Conservation (phyloP, 2,888 invertebrate genomes). For the Punctoribates punctum region DNA sequence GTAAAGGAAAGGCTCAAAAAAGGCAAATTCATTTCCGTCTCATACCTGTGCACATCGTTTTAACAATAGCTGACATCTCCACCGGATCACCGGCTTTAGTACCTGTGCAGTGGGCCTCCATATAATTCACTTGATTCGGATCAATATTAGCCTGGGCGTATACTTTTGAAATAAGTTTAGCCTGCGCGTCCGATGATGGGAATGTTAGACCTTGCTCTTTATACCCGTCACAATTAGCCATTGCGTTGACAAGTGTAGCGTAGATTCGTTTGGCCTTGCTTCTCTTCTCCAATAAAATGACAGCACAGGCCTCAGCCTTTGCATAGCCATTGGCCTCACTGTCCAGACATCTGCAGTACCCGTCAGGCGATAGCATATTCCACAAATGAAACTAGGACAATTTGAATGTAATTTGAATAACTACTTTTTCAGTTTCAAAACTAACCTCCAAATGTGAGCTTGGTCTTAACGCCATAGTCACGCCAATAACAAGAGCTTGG, state of each 20-base stretch:
- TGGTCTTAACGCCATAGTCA: too few relatives aligned
- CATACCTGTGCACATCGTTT: conserved; percentile 70
- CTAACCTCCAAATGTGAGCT: too few relatives aligned
- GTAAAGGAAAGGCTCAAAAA: not conserved
- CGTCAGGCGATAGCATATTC: conserved; percentile 85
- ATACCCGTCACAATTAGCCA: conserved; percentile 86
- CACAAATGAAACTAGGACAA: too few relatives aligned
- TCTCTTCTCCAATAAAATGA: conserved; percentile 68
- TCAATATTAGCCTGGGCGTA: conserved; percentile 51
- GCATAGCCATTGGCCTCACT: conserved; percentile 70
- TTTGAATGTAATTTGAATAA: too few relatives aligned
- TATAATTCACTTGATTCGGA: conserved; percentile 56
- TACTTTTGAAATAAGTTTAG: conserved; percentile 52
- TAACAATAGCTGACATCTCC: conserved; percentile 56
- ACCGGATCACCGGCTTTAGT: conserved; percentile 60
- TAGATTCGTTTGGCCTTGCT: conserved; percentile 73
- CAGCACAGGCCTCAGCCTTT: conserved; percentile 72
- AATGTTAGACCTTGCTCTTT: conserved; percentile 87
- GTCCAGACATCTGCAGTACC: conserved; percentile 63
- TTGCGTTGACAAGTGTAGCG: conserved; percentile 78
- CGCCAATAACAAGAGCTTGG: conserved; percentile 57
- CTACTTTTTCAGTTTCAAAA: too few relatives aligned
- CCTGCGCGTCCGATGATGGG: conserved; percentile 67
- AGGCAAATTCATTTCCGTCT: not conserved
- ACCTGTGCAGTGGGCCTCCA: conserved; percentile 61